Conservation (phyloP, 2,797 vertebrate species). For the Siniperca obscura region DNA sequence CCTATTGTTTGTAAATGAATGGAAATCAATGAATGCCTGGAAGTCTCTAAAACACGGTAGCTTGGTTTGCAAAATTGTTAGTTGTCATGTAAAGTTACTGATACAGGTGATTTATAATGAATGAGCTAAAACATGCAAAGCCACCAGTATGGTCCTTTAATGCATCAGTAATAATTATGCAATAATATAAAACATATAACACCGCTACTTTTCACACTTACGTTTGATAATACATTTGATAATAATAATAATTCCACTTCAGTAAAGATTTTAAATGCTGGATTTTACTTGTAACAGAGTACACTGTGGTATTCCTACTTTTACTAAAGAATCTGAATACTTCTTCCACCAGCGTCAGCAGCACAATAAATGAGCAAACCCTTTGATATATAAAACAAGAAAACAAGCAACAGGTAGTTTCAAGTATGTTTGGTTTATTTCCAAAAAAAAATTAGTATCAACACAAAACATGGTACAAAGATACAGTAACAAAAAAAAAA, state of each 20-base stretch:
- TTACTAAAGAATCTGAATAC: background rate
- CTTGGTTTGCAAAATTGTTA: too few species aligned
- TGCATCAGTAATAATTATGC: too few species aligned
- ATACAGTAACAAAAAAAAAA: slow-evolving; percentile 73
- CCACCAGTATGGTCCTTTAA: too few species aligned
- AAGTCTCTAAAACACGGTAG: too few species aligned
- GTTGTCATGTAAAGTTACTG: too few species aligned
- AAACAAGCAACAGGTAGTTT: slow-evolving; percentile 55
- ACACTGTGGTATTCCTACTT: background rate
- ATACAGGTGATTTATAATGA: too few species aligned
- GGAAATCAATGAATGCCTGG: too few species aligned
- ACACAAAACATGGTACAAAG: slow-evolving; percentile 77
- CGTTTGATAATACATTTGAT: background rate
- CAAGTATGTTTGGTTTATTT: slow-evolving; percentile 85
- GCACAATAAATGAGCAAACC: background rate
- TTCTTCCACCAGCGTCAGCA: background rate
- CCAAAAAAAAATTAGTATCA: slow-evolving; percentile 79
- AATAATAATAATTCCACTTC: too few species aligned
- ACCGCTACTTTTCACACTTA: background rate
- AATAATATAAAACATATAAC: too few species aligned
- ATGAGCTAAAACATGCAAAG: too few species aligned
- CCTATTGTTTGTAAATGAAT: too few species aligned
- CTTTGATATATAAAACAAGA: slow-evolving; percentile 15
- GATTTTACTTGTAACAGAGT: background rate
- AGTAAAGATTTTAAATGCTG: background rate